Evolutionary conservation across 2,113 vertebrate species (phyloP).

Genomic region (Pseudonaja textilis): DNA sequence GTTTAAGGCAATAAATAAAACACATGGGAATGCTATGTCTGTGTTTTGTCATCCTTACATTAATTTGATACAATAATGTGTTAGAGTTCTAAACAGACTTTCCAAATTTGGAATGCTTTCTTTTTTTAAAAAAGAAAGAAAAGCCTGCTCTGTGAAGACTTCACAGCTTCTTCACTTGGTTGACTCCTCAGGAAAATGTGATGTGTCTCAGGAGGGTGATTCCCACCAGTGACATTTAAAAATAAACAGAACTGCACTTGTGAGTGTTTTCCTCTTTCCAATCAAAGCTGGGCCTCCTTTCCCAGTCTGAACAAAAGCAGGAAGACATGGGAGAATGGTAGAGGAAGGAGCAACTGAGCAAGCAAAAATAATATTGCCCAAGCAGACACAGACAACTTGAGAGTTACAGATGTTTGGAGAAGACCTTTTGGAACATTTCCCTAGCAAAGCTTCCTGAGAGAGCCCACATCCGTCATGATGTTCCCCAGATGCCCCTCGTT

Average conservation of each 20-base stretch:
- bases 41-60: not conserved
- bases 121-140: not conserved
- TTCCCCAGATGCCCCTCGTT: slow-evolving; percentile 15
- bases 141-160: not conserved
- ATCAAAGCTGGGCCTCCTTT: not conserved
- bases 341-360: not conserved
- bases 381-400: not conserved
- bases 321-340: not conserved
- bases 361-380: rapidly evolving
- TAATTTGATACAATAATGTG: not conserved
- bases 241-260: not conserved
- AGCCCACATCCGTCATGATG: slow-evolving; percentile 12
- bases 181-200: slow-evolving; percentile 14
- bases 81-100: not conserved
- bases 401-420: not conserved
- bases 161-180: too few species aligned
- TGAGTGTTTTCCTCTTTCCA: not conserved
- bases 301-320: not conserved
- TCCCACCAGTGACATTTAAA: slow-evolving; percentile 9
- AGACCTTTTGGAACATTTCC: slow-evolving; percentile 8
- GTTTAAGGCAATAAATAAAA: not conserved
- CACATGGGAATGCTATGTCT: not conserved
- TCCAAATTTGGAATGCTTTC: not conserved
- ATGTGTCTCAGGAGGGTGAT: slow-evolving; percentile 11
- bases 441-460: slow-evolving; percentile 14